A percentile compares a stretch with the other conserved stretches of the same genome.
phyloP scores from a whole-genome alignment of 2,113 vertebrate species.

The Galbula dea region DNA sequence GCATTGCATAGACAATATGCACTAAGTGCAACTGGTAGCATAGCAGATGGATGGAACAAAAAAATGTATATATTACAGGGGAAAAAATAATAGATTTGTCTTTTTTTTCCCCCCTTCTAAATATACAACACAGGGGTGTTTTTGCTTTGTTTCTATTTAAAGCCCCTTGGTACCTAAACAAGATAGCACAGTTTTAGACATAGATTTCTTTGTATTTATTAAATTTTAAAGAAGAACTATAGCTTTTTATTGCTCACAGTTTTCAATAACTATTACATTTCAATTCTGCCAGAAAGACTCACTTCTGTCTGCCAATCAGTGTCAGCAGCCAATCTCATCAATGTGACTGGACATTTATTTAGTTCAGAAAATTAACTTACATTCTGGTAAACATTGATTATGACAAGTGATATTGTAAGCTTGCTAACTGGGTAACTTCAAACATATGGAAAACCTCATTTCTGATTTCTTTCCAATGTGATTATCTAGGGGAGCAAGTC shows the following conservation, averaged over 20 bases:
- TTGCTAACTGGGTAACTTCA: constrained; percentile 33
- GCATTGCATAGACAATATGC: background rate
- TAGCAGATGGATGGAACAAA: background rate
- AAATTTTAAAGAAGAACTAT: constrained; percentile 1
- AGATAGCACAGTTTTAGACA: background rate
- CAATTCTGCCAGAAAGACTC: constrained; percentile 13
- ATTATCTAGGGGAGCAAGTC: background rate
- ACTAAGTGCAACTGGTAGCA: background rate
- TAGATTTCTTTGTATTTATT: constrained; percentile 9
- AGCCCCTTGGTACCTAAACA: background rate
- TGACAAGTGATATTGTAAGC: constrained; percentile 38
- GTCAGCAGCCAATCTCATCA: constrained; percentile 54
- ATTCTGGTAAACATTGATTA: constrained; percentile 20
- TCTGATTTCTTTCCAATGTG: background rate
- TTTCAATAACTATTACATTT: constrained; percentile 38
- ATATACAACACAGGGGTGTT: background rate
- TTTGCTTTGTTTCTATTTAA: background rate
- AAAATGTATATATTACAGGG: background rate
- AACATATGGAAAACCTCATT: constrained; percentile 48
- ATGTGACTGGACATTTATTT: constrained; percentile 42
- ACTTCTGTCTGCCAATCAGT: constrained; percentile 46
- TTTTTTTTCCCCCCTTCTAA: background rate
- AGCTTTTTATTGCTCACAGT: constrained; percentile 9
- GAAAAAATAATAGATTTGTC: background rate
- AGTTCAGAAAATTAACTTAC: constrained; percentile 42